A percentile compares a stretch with the other conserved stretches of the same genome.
Evolutionary conservation across 2,113 vertebrate genomes (phyloP).

Genomic region (Chlorodrepanis virens): DNA sequence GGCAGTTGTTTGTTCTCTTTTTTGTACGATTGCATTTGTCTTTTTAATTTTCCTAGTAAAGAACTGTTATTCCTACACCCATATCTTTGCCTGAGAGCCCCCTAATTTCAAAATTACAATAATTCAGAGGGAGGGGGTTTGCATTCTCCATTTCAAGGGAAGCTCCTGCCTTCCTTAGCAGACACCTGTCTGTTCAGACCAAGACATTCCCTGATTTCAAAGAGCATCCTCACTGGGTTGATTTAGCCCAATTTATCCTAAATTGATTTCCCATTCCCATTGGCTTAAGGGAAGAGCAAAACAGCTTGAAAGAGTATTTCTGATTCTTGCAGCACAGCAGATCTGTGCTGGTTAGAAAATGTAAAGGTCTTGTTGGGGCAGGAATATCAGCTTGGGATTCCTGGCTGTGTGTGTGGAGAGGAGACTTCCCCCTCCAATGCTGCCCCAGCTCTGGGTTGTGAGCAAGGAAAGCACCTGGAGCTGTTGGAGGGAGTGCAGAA

Average conservation of each 20-base stretch:
- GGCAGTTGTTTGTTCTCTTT: too few relatives aligned
- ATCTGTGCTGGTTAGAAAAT: neutral
- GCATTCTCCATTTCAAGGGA: too few relatives aligned
- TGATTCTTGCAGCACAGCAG: neutral
- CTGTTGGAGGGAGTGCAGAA: too few relatives aligned
- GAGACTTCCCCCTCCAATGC: accelerated
- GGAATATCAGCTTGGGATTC: neutral
- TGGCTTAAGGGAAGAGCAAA: neutral
- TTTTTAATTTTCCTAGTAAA: too few relatives aligned
- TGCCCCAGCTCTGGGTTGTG: neutral
- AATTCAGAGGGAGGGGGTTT: too few relatives aligned
- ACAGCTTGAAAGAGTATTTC: neutral
- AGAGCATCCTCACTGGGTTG: neutral
- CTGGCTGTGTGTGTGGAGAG: accelerated
- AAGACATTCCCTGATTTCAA: neutral
- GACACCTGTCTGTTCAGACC: neutral
- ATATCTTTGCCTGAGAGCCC: too few relatives aligned
- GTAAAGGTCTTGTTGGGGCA: neutral
- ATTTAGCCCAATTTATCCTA: neutral
- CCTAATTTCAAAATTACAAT: neutral
- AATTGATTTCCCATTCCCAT: neutral
- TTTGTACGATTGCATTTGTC: too few relatives aligned
- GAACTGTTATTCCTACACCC: too few relatives aligned
- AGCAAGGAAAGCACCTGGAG: too few relatives aligned
- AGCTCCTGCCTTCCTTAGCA: too few relatives aligned